Evolutionary conservation across 2,888 invertebrate genomes (phyloP), one percentile per base, ranked within the genome.

Genomic region (Vanessa cardui): DNA sequence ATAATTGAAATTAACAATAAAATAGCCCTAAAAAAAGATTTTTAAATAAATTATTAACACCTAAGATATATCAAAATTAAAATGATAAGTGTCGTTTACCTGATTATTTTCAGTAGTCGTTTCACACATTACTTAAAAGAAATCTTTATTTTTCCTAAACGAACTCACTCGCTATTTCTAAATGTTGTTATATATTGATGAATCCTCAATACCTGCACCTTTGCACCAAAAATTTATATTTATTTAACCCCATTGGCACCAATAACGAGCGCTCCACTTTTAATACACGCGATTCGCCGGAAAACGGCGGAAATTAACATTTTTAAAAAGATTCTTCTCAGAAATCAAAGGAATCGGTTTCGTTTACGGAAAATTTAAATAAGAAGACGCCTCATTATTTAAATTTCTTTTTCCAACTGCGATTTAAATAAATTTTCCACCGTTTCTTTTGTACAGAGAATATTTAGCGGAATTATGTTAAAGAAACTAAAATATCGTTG

Each of bases 181-280:
- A 18, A 52, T 60, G 16, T 16, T 39, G 45, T 59, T 12, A 46
- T 54, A 12, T 46, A 21, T 21, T 49, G 5, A 18, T 61, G 31
- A 26, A 12, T 59, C 56, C 21, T 21, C 31, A 33, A 56, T 54
- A 66, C 61, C 54, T 66, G 54, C 49, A 62, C 50, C 33, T 60
- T 62, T 60, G 46, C 46, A 62, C 49, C 31, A 26, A 58, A 52
- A 59, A 62, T 49, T 65, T 62, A 63, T 69, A 72, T 76, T 76
- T 72, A 67, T 76, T 73, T 74, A 76, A 74, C 75, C 78, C 60
- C 68, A 77, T 77, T 79, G 76, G 71, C 78, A 77, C 72, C 73
- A 73, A 77, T 72, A 69, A 62, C 69, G 68, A 71, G 67, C 74
- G 81, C 71, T 72, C 81, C 74, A 76, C 31, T 69, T 80, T 81